Conservation (phyloP, 2,113 vertebrate genomes). For the Casuarius casuarius region DNA sequence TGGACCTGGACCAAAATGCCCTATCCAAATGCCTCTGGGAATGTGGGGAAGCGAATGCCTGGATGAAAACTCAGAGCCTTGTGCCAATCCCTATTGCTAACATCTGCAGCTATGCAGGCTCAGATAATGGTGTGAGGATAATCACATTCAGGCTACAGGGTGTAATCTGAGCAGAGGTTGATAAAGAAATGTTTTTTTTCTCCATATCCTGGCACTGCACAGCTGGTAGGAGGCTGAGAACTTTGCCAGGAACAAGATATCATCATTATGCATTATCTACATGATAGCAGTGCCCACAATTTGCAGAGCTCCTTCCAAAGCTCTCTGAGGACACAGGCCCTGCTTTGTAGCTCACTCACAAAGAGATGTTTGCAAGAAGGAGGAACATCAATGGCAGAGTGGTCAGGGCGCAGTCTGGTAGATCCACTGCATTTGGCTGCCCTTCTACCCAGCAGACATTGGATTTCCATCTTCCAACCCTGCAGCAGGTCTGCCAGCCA, state of each 20-base stretch:
- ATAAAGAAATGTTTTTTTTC: background rate
- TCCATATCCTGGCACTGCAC: background rate
- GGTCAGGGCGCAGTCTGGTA: background rate
- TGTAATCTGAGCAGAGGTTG: conserved; percentile 24
- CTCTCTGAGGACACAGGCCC: background rate
- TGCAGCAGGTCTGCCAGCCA: background rate
- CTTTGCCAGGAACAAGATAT: background rate
- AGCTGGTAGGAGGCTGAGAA: background rate
- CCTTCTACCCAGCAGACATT: background rate
- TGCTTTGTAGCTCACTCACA: background rate
- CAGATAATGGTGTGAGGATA: conserved; percentile 33
- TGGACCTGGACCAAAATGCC: background rate
- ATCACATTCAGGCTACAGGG: conserved; percentile 2
- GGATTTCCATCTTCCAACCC: background rate
- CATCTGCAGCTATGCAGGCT: conserved; percentile 40
- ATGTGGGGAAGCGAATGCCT: background rate
- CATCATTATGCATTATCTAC: background rate
- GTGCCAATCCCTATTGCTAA: conserved; percentile 31
- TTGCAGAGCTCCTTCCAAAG: background rate
- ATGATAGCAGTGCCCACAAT: background rate
- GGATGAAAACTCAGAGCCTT: background rate
- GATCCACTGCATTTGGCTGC: background rate
- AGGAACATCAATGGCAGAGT: background rate
- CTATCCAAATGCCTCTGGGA: background rate
- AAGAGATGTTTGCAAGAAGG: background rate